These are phyloP conservation scores for Sterna hirundo DNA, from an alignment of 2,113 vertebrate species.

Conservation along the genomic window DNA sequence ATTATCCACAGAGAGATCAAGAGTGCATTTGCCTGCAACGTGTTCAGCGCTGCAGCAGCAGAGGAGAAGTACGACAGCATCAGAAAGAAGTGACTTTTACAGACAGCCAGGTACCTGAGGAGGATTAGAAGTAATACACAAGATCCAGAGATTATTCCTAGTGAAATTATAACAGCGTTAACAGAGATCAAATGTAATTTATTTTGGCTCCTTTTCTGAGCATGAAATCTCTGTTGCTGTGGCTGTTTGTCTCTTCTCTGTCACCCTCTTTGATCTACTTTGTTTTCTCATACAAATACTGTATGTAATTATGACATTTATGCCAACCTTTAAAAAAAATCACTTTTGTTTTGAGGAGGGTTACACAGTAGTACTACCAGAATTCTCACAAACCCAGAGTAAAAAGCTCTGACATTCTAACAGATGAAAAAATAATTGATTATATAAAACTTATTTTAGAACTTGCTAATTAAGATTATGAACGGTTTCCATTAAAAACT, in stretches of 20 bases:
- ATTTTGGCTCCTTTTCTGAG: constrained; percentile 28
- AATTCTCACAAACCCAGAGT: background rate
- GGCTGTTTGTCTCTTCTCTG: constrained; percentile 53
- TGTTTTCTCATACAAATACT: constrained; percentile 57
- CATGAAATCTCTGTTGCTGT: constrained; percentile 29
- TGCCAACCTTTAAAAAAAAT: constrained; percentile 61
- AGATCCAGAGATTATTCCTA: constrained; percentile 13
- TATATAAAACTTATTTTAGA: constrained; percentile 26
- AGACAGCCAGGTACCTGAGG: background rate
- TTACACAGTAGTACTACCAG: constrained; percentile 39
- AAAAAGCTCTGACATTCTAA: constrained; percentile 44
- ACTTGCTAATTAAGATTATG: constrained; percentile 30
- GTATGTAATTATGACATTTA: constrained; percentile 67
- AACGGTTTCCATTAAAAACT: constrained; percentile 12
- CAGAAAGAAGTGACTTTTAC: background rate
- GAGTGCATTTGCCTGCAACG: constrained; percentile 22
- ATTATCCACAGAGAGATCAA: constrained; percentile 46
- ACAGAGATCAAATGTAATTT: constrained; percentile 53
- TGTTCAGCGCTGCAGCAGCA: background rate
- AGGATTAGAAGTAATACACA: background rate
- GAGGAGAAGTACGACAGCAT: background rate
- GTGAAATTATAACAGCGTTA: constrained; percentile 49
- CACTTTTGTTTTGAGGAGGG: constrained; percentile 37
- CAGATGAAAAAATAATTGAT: constrained; percentile 26
- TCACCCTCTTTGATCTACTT: constrained; percentile 65